Base-by-base conservation (phyloP, 2,797 vertebrate genomes). In the Schizothorax lantsangensis region DNA sequence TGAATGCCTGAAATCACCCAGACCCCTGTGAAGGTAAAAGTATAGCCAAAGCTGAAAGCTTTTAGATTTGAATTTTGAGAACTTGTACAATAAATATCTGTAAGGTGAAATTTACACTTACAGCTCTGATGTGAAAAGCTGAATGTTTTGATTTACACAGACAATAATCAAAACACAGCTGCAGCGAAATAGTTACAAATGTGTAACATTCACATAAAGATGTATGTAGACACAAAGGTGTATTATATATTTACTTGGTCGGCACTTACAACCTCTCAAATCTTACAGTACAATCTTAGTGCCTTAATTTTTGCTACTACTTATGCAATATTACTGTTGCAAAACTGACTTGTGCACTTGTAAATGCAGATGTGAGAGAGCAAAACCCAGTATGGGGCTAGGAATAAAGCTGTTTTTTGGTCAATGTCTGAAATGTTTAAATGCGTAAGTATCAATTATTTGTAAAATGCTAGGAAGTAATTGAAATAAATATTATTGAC, bases 121-220 rank as follows among this genome's bases (percentile, higher is more conserved):
- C 43, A 74, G 72, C 43, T 74, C n/a, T 74, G n/a, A 49, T n/a
- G 19, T 57, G 52, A 57, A 78, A 74, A 47, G 43, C n/a, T 73
- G 23, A 73, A 73, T 47, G 71, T 8, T 73, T 47, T 47, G 21
- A 72, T n/a, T 73, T 43, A 40, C 68, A 40, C 38, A 47, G 10
- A 23, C 30, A 54, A 36, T 36, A 23, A 78, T 54, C 33, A 23
- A 77, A 52, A 52, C 15, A 54, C 17, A 75, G 17, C 30, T 54
- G 10, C 49, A 54, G 49, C 8, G 9, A 74, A 47, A 47, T 0
- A 9, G 43, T 30, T 73, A 2, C 2, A 71, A n/a, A 72, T 43
- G 69, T 72, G 38, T 72, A n/a, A 30, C n/a, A 74, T 75, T 77
- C 33, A 77, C 11, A 7, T 38, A 14, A 57, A 78, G 33, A 77